phyloP scores from a whole-genome alignment of 2,888 invertebrate species.

The Notodonta dromedarius region DNA sequence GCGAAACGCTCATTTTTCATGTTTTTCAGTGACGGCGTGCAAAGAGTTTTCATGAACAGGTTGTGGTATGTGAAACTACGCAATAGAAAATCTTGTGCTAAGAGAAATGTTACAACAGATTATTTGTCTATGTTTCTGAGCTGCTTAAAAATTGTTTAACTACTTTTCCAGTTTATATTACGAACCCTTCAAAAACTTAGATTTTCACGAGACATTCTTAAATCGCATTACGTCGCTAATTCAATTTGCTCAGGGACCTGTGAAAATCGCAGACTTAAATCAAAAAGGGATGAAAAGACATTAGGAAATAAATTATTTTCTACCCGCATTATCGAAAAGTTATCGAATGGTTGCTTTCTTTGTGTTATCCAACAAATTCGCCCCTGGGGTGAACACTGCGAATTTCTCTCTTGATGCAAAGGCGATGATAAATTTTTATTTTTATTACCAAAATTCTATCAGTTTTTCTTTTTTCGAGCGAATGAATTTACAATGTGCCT shows the following conservation, averaged over 20 bases:
- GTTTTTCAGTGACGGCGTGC: not conserved
- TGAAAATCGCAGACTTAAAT: constrained; percentile 20
- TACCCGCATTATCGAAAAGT: constrained; percentile 29
- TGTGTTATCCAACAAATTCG: constrained; percentile 36
- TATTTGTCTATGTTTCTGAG: too few species aligned
- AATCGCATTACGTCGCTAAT: constrained; percentile 24
- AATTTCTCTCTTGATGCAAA: constrained; percentile 22
- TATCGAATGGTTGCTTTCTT: constrained; percentile 32
- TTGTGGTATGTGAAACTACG: too few species aligned
- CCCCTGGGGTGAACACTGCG: constrained; percentile 20
- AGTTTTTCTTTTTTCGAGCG: constrained; percentile 2
- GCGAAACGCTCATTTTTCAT: not conserved
- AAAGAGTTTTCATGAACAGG: too few species aligned
- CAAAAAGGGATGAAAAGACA: constrained; percentile 27
- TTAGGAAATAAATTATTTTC: constrained; percentile 29
- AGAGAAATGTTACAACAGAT: too few species aligned
- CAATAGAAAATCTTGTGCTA: too few species aligned
- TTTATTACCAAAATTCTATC: constrained; percentile 23
- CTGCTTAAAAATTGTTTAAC: not conserved
- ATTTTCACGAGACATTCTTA: constrained; percentile 10
- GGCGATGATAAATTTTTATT: constrained; percentile 35
- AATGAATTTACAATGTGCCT: constrained; percentile 20
- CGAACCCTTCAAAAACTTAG: not conserved
- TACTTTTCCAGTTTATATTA: not conserved
- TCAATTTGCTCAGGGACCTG: constrained; percentile 20